Base-by-base conservation (phyloP, 2,888 invertebrate genomes). In the Bombylius discolor region DNA sequence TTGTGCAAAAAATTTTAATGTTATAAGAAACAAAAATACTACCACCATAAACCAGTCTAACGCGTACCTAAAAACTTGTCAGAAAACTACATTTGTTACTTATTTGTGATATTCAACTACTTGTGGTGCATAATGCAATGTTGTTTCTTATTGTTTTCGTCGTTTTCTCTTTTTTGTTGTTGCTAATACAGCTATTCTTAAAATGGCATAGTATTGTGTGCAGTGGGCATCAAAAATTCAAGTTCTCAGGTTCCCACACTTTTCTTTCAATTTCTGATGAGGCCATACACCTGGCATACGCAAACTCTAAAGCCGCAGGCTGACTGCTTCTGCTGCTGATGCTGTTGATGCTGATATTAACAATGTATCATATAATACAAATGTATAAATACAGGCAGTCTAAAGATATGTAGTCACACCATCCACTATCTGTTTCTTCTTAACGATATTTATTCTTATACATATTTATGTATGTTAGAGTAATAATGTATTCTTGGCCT, bases 201-300 rank as follows among this genome's bases (percentile, higher is more conserved):
- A 36, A 36, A 8, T 36, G 34, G 34, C 34, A 23, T 23, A 23
- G 36, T 36, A 36, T 42, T 11, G 7, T 42, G 11, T 42, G 39
- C 11, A 42, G 4, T 4, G 8, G 8, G 12, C 11, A 42, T 42
- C 39, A 8, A 11, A 42, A 42, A 42, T 11, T 42, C 39, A 11
- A 42, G 39, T 42, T 42, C 8, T 42, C 47, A 50, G 46, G 51
- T 55, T 55, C 55, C 55, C 55, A 55, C 55, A 55, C 55, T 55
- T 51, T 55, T 55, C 55, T 55, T 55, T 55, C 51, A 51, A 55
- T 50, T 55, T 50, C 46, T 55, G 50, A 32, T 51, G 46, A 50
- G 55, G 36, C 33, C 51, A 55, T 55, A 55, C 55, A 55, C 55
- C 55, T 55, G 55, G 55, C 55, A 46, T 55, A 55, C 55, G 55